Evolutionary conservation across 1,140 invertebrate species (phyloP), one percentile per base, ranked within the genome.

Genomic region (Hylyphantes graminicola): DNA sequence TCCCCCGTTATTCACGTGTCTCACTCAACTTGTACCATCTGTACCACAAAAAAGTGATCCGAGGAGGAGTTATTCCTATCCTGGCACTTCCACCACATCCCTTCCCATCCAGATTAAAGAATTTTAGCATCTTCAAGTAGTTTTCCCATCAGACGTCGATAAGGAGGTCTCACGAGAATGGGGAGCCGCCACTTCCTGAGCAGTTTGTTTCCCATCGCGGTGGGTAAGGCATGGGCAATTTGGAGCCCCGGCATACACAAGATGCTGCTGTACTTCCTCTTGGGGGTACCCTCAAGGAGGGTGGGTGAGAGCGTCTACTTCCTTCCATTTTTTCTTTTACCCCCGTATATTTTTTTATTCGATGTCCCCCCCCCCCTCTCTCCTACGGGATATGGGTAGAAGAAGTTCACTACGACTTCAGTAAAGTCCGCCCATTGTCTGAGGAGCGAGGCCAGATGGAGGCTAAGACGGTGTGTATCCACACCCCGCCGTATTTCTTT

Each of bases 161-260:
- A 79, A 79, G 64, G 50, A 65, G 65, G 77, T 81, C 79, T 81
- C 79, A 81, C 79, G 79, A 81, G 79, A 81, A 81, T 73, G 78
- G 19, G 73, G 73, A 81, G 54, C 48, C 64, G 17, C 77, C 57
- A 72, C 68, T 81, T 73, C 79, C 68, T 72, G 68, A 73, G 54
- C 57, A 81, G 79, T 73, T 81, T 81, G 79, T 81, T 81, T 81
- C 79, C 79, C 79, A 81, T 81, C 79, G 73, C 17, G 35, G 17
- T 48, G 35, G 55, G 54, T 10, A 53, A 81, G 64, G 15, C 75
- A 81, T 51, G 54, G 53, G 79, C 67, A 63, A 72, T 81, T 72
- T 68, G 73, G 67, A 72, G 68, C 54, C 53, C 63, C 76, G 61
- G 21, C 61, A n/a, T 67, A 64, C 21, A 78, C 79, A 73, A 72